Conservation (phyloP, 2,797 vertebrate species). For the Cynodonichthys magdalenae region DNA sequence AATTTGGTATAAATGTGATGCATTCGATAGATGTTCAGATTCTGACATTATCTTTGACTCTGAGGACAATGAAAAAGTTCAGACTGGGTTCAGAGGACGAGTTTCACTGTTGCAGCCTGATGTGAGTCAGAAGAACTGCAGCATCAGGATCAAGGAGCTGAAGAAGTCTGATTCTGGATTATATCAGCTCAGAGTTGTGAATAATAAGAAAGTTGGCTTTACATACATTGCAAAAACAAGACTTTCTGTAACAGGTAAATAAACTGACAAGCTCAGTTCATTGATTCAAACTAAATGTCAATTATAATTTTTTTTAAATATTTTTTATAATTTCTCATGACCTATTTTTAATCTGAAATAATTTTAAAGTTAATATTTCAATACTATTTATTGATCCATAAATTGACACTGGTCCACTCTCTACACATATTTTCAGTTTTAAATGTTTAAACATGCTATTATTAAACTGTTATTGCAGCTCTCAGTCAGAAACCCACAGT, state of each 20-base stretch:
- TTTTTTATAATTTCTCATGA: background rate
- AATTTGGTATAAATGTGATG: slow-evolving; percentile 48
- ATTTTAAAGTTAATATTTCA: too few species aligned
- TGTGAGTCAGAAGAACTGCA: slow-evolving; percentile 24
- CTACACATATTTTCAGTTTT: too few species aligned
- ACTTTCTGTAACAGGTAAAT: slow-evolving; percentile 44
- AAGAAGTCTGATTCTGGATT: slow-evolving; percentile 40
- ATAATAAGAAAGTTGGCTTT: rapidly evolving
- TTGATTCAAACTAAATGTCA: background rate
- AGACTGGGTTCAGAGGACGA: background rate
- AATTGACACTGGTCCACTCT: too few species aligned
- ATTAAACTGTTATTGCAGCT: background rate
- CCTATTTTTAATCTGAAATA: background rate
- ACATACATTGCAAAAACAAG: rapidly evolving
- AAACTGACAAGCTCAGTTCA: background rate
- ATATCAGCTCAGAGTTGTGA: slow-evolving; percentile 42
- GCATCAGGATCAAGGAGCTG: slow-evolving; percentile 56
- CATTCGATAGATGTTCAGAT: rapidly evolving
- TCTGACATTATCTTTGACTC: background rate
- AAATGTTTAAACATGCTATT: too few species aligned
- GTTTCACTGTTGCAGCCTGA: slow-evolving; percentile 34
- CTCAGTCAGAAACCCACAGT: slow-evolving; percentile 46
- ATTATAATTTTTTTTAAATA: too few species aligned
- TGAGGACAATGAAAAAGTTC: background rate
- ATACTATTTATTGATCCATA: too few species aligned